phyloP scores from a whole-genome alignment of 2,888 invertebrate species.

The Odontothrips loti region DNA sequence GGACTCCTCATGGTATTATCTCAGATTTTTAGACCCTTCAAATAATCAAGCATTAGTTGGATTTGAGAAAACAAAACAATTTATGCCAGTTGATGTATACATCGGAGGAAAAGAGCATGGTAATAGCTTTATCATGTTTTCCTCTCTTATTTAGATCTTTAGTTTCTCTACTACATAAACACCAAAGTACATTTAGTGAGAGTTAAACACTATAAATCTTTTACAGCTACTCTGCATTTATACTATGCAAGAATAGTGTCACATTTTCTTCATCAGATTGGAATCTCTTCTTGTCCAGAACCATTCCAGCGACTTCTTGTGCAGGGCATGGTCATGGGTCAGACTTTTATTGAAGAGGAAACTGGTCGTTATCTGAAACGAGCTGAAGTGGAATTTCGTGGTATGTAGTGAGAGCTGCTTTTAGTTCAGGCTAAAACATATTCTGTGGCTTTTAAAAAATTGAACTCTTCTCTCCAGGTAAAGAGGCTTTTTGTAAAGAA shows the following conservation, averaged over 20 bases:
- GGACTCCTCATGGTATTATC: slow-evolving; percentile 98
- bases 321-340: slow-evolving; percentile 93
- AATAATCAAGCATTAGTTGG: slow-evolving; percentile 69
- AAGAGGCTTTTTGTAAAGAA: slow-evolving; percentile 55
- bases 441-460: background rate
- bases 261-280: slow-evolving; percentile 82
- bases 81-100: slow-evolving; percentile 89
- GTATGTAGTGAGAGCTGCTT: slow-evolving; percentile 29
- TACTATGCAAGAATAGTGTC: slow-evolving; percentile 94
- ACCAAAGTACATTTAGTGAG: no score
- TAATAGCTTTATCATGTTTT: slow-evolving; percentile 41
- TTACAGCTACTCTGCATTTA: slow-evolving; percentile 81
- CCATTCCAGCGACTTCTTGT: slow-evolving; percentile 89
- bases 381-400: slow-evolving; percentile 54
- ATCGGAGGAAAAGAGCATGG: slow-evolving; percentile 96
- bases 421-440: background rate
- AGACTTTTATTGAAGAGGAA: slow-evolving; percentile 67
- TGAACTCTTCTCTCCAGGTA: slow-evolving; percentile 10
- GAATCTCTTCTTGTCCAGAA: slow-evolving; percentile 68
- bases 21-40: slow-evolving; percentile 79
- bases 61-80: slow-evolving; percentile 52
- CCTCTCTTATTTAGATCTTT: background rate
- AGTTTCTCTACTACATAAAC: no score
- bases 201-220: slow-evolving; percentile 30
- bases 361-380: slow-evolving; percentile 74